Conservation (phyloP, 2,113 vertebrate genomes). For the Crotophaga sulcirostris region DNA sequence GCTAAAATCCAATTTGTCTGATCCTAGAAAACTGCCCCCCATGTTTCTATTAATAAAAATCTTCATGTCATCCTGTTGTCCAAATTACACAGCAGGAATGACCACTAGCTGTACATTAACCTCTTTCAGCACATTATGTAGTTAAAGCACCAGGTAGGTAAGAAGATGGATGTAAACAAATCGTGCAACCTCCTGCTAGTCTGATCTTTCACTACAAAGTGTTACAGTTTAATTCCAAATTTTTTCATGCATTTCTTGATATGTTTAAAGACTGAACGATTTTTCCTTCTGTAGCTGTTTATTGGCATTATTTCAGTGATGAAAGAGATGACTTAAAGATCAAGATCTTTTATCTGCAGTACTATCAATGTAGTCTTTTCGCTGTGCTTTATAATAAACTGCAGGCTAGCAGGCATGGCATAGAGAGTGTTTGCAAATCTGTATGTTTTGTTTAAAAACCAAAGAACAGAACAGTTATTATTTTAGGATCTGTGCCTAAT, state of each 20-base stretch:
- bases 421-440: neutral
- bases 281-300: neutral
- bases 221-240: neutral
- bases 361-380: neutral
- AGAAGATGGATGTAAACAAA: neutral
- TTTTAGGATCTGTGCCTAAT: slow-evolving; percentile 27
- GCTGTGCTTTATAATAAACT: neutral
- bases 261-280: neutral
- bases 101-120: neutral
- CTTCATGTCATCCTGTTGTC: neutral
- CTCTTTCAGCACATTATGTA: neutral
- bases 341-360: neutral
- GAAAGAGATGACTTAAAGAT: neutral
- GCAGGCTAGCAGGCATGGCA: neutral
- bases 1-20: neutral
- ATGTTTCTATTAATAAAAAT: slow-evolving; percentile 5
- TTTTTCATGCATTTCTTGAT: fast-evolving
- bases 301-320: neutral
- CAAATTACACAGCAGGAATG: neutral
- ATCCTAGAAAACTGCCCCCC: neutral
- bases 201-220: neutral
- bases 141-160: neutral
- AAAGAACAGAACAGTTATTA: neutral
- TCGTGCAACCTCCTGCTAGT: neutral
- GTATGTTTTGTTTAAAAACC: neutral